Evolutionary conservation across 2,113 vertebrate species (phyloP).

Genomic region (Nipponia nippon): DNA sequence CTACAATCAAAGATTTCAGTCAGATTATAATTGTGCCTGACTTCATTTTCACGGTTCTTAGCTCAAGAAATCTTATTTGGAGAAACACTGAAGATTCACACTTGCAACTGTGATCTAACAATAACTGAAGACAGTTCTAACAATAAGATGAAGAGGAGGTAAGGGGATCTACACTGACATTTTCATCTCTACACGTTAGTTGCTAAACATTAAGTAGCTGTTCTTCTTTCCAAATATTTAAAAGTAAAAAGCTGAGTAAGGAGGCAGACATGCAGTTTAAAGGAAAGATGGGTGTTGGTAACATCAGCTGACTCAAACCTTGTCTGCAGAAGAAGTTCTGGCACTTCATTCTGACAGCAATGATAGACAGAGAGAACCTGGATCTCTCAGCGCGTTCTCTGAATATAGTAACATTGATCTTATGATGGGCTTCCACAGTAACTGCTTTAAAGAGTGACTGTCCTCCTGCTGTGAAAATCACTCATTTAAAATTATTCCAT

Average conservation of each 20-base stretch:
- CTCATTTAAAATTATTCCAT: background rate
- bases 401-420: background rate
- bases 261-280: background rate
- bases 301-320: background rate
- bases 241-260: background rate
- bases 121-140: background rate
- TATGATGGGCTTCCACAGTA: background rate
- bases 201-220: background rate
- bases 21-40: background rate
- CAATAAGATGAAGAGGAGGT: background rate
- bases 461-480: background rate
- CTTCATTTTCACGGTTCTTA: background rate
- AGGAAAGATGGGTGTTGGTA: background rate
- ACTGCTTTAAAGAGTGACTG: background rate
- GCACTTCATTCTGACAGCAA: background rate
- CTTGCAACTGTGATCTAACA: background rate
- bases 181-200: background rate
- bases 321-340: background rate
- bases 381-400: background rate
- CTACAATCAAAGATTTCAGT: background rate
- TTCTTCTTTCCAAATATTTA: background rate
- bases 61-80: background rate
- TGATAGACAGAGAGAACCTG: background rate
- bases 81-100: background rate
- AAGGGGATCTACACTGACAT: background rate